A percentile compares a stretch with the other conserved stretches of the same genome.
Conservation (phyloP, 2,113 vertebrate genomes). For the Himantopus leucocephalus region DNA sequence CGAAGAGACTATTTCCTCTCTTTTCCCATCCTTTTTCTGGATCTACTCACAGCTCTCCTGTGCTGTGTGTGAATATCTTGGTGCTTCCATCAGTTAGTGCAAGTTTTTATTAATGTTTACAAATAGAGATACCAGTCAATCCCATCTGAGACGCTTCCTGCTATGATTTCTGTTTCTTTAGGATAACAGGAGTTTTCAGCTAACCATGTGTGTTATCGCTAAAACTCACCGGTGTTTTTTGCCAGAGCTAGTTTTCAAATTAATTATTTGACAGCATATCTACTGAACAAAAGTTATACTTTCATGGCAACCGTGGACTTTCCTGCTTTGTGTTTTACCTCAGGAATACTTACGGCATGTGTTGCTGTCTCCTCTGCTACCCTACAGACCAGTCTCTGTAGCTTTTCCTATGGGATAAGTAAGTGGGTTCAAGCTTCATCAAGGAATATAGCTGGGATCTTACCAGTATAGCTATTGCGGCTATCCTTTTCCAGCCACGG, state of each 20-base stretch:
- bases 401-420: neutral
- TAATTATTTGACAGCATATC: neutral
- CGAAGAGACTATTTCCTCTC: neutral
- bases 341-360: neutral
- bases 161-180: neutral
- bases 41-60: neutral
- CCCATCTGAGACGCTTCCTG: neutral
- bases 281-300: neutral
- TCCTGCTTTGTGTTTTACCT: neutral
- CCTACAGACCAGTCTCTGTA: neutral
- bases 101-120: neutral
- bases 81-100: neutral
- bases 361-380: neutral
- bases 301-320: neutral
- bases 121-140: neutral
- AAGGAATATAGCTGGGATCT: neutral
- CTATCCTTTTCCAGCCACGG: neutral
- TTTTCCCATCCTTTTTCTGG: neutral
- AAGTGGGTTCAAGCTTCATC: neutral
- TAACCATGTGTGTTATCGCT: neutral
- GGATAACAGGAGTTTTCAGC: neutral
- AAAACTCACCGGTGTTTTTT: neutral
- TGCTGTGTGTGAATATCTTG: neutral
- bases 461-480: neutral
- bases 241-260: neutral